Base-by-base conservation (phyloP, 2,113 vertebrate genomes). In the Benitochromis conjunctus region DNA sequence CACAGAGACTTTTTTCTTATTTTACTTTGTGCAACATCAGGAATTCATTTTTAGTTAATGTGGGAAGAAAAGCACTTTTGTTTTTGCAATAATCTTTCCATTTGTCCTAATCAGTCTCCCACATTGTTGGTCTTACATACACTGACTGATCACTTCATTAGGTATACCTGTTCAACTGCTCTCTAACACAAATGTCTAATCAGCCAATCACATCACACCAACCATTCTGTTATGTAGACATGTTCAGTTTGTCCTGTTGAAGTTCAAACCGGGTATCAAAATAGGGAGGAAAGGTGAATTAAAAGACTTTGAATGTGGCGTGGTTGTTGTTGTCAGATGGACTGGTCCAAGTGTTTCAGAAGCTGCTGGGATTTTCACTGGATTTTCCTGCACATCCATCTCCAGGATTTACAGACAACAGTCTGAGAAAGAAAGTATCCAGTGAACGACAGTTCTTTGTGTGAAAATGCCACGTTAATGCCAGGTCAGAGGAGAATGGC, bases 241-340 rank as follows among this genome's bases (percentile, higher is more conserved):
- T 74, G 69, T 48, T 74, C 69, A 74, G 16, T 48, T 43, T 43
- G 13, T 5, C n/a, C 38, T 43, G 12, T 24, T 69, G 64, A 69
- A 69, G 8, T 43, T 74, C 1, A 0, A 0, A 48, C 69, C 0
- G 4, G 29, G 24, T 19, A 7, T 31, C 4, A 5, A 24, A 74
- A 29, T 11, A 29, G 53, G 53, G 19, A 21, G 4, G 53, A 53
- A 19, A 54, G 1, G 1, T 19, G 43, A 29, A 29, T 51, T 29
- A 19, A 74, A 29, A 18, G 41, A 48, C 9, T 48, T 74, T 48
- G 6, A 74, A 74, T 48, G 43, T 29, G 69, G 66, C 3, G 0
- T 74, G 24, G 46, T 74, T 48, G 41, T 19, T 74, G 41, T 10
- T 48, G 14, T 46, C 66, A 71, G 14, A 48, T 10, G 8, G 41